Percentiles rank a stretch among this genome's conserved stretches.
Conservation (phyloP, 2,113 vertebrate genomes). For the Notarius quadriscutis region DNA sequence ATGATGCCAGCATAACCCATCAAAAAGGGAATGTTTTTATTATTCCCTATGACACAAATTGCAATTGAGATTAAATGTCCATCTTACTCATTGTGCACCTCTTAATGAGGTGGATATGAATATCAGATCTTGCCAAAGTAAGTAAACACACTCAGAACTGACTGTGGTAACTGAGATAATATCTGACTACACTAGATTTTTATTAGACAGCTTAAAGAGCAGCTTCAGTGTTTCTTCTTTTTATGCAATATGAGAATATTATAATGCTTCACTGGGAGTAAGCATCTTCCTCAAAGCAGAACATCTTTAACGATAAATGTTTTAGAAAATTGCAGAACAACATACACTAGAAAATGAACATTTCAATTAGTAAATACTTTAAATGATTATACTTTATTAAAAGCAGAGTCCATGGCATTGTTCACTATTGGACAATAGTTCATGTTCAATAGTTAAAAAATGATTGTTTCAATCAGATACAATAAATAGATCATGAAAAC, state of each 20-base stretch:
- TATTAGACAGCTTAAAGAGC: neutral
- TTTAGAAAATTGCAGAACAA: neutral
- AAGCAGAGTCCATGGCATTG: neutral
- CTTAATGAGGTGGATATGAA: neutral
- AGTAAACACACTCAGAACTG: neutral
- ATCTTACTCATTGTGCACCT: neutral
- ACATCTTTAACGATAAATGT: neutral
- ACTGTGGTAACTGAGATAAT: neutral
- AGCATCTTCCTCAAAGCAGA: neutral
- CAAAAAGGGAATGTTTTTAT: neutral
- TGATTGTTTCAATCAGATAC: neutral
- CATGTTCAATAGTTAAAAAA: too few species aligned
- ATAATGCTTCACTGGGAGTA: neutral
- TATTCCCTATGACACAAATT: neutral
- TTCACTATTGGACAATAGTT: neutral
- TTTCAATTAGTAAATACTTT: neutral
- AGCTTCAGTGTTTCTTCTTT: neutral
- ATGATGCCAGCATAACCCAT: neutral
- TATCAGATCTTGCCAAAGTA: neutral
- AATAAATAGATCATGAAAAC: neutral
- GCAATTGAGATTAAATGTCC: neutral
- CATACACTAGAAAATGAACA: neutral
- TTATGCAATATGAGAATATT: neutral
- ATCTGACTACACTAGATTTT: neutral
- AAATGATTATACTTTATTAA: neutral